Base-by-base conservation (phyloP, 1,140 invertebrate genomes). In the Notospermus geniculatus region DNA sequence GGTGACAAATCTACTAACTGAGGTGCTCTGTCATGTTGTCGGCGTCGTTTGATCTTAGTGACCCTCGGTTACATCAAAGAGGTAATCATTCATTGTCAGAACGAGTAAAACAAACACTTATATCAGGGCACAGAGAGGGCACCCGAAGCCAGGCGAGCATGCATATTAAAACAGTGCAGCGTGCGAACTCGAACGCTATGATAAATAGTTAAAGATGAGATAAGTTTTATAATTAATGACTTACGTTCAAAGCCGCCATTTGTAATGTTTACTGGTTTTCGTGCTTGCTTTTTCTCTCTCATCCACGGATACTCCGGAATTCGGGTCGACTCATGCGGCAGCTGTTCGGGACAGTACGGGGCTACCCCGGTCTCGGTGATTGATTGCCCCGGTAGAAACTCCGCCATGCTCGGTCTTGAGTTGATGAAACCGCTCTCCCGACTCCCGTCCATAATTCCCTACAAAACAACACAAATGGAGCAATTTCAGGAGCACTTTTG, bases 261-360 rank as follows among this genome's bases (percentile, higher is more conserved):
- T 96, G 95, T 70, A 92, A 86, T 1, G 91, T 91, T 1, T 92
- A 93, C 82, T 95, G 32, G 32, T 80, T 96, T 95, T 70, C 92
- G 86, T 1, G 91, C 91, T 1, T 92, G 93, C 82, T 96, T 96
- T 85, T 96, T 96, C 82, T 96, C 93, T 78, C 95, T 95, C 93
- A 96, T 95, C 93, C 93, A 96, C 0, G 93, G 91, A 79, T 94
- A 96, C 74, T 95, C 92, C 23, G 92, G 91, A 54, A 94, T 90
- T 76, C 90, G 90, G 69, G 90, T 87, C 23, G 87, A 87, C 60
- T 58, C 62, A 64, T 39, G 67, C 62, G 62, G 60, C 60, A 58
- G 59, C 59, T 27, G 50, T 60, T 39, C 60, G 59, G 53, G 62
- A 76, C 84, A 80, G 74, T 68, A 79, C 71, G 77, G 71, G 63